Base-by-base conservation (phyloP, 1,140 invertebrate species). In the Schlechtendalia chinensis region DNA sequence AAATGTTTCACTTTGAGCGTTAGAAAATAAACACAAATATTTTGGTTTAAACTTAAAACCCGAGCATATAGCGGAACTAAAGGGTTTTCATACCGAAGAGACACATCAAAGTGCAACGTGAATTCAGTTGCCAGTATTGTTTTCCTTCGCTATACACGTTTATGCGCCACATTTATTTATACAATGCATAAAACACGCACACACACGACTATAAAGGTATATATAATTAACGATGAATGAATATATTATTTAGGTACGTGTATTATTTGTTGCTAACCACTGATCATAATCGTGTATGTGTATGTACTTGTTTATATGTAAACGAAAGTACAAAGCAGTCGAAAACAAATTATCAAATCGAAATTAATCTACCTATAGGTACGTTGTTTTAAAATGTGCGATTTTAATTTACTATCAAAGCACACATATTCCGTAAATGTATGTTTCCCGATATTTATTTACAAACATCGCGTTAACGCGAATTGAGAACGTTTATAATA, bases 71-170 rank as follows among this genome's bases (percentile, higher is more conserved):
- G 29, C 63, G 3, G 12, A 45, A 67, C 39, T 47, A 12, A 69
- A 27, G 22, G 56, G 22, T 69, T 69, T 22, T 17, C 22, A 24
- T 14, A 27, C 14, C n/a, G 5, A 50, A 69, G 39, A 47, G 39
- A n/a, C 39, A 50, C 45, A 69, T 69, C 67, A 69, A 69, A 69
- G 67, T 50, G 22, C 12, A 69, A 50, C 24, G 22, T 47, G 50
- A 69, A 50, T 69, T 24, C 5, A 50, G 22, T 69, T 50, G 17
- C n/a, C 39, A 22, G 22, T n/a, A n/a, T 50, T 50, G 45, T 50
- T 27, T 50, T 50, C 39, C 67, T 50, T 69, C 47, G 67, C 50
- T 10, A 5, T n/a, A n/a, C 29, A 8, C 24, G 1, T 12, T 27
- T 27, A 17, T 27, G 1, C 59, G n/a, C 5, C 22, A 24, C 12